Conservation (phyloP, 2,888 invertebrate species). For the Boloria selene region DNA sequence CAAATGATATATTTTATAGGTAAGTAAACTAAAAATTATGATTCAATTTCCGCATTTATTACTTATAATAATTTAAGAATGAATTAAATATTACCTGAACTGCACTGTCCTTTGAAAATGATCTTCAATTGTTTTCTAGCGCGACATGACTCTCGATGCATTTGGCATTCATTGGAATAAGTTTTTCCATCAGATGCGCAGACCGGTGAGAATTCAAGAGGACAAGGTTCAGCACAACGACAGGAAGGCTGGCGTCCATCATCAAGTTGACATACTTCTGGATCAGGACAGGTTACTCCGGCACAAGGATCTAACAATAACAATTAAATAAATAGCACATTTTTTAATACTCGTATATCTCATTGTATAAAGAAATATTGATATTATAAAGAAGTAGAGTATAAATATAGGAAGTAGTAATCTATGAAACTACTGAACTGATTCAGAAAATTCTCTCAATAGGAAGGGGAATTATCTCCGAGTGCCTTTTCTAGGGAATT, state of each 20-base stretch:
- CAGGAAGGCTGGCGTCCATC: constrained; percentile 89
- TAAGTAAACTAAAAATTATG: too few relatives aligned
- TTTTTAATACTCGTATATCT: neutral
- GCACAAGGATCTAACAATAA: constrained; percentile 87
- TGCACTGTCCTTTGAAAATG: constrained; percentile 92
- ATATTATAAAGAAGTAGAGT: too few relatives aligned
- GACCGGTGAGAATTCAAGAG: constrained; percentile 89
- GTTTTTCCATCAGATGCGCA: constrained; percentile 92
- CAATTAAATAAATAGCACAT: neutral
- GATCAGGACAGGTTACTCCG: constrained; percentile 88
- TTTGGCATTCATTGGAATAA: constrained; percentile 92
- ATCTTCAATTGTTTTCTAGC: constrained; percentile 88
- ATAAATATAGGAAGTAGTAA: too few relatives aligned
- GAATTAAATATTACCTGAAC: constrained; percentile 82
- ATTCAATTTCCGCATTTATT: too few relatives aligned
- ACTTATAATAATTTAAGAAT: too few relatives aligned
- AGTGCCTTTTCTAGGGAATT: too few relatives aligned
- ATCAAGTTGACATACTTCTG: constrained; percentile 93
- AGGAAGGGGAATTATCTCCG: too few relatives aligned
- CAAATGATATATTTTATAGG: too few relatives aligned
- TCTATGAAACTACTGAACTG: too few relatives aligned
- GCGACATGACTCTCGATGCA: constrained; percentile 91
- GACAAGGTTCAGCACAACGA: constrained; percentile 90
- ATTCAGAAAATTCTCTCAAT: too few relatives aligned
- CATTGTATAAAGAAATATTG: neutral